Conservation (phyloP, 1,140 invertebrate genomes). For the Stratiolaelaps scimitus region DNA sequence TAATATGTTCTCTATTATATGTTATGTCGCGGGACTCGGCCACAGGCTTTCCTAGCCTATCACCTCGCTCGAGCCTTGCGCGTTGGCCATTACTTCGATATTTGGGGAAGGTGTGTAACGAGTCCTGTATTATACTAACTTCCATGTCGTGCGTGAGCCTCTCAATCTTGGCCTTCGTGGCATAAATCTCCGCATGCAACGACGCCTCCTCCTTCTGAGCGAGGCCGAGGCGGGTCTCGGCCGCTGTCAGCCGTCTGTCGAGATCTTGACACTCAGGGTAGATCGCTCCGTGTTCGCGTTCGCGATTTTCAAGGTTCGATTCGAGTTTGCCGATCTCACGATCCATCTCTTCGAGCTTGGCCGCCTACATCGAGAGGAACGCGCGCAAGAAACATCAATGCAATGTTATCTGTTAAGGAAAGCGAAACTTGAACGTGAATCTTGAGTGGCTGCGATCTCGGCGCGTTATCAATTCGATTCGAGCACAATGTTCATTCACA, state of each 20-base stretch:
- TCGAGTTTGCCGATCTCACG: conserved; percentile 22
- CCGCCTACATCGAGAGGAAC: not conserved
- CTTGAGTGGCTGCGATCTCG: no score
- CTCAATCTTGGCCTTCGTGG: conserved; percentile 18
- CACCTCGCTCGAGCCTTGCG: no score
- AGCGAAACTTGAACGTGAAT: no score
- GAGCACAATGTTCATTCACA: no score
- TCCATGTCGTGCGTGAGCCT: conserved; percentile 3
- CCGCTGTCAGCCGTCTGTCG: conserved; percentile 9
- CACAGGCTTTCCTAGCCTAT: no score
- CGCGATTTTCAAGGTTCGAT: conserved; percentile 24
- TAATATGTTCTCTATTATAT: no score
- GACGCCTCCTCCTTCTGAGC: conserved; percentile 22
- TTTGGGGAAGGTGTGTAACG: no score
- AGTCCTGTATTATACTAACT: not conserved
- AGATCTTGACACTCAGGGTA: conserved; percentile 26
- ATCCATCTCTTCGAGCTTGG: conserved; percentile 27
- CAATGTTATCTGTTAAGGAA: no score
- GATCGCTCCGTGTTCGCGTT: conserved; percentile 10
- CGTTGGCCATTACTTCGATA: no score
- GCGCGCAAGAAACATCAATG: no score
- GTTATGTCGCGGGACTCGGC: no score
- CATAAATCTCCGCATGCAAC: conserved; percentile 23
- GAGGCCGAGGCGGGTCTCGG: conserved; percentile 7
- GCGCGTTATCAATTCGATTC: no score